phyloP scores from a whole-genome alignment of 2,113 vertebrate species.

The Sinocyclocheilus anophthalmus region DNA sequence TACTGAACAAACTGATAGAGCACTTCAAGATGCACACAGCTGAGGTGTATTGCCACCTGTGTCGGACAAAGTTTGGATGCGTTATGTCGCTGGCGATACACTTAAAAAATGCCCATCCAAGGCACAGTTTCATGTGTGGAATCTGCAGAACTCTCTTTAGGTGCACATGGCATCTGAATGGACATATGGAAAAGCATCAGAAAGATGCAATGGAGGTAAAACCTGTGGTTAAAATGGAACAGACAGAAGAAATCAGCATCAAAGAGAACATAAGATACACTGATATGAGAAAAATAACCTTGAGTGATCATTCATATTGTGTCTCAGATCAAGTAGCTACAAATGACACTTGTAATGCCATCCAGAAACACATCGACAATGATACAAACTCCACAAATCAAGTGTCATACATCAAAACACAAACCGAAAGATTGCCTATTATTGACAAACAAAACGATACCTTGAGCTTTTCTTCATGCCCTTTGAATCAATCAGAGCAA shows the following conservation, averaged over 20 bases:
- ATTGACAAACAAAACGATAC: not conserved
- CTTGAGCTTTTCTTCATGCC: not conserved
- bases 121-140: conserved; percentile 44
- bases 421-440: not conserved
- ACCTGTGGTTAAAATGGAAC: not conserved
- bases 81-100: conserved; percentile 60
- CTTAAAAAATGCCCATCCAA: conserved; percentile 63
- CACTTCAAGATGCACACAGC: conserved; percentile 61
- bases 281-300: not conserved
- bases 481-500: not conserved
- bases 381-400: not conserved
- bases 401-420: not conserved
- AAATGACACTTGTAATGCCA: not conserved
- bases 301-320: conserved; percentile 37
- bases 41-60: conserved; percentile 63
- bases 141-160: conserved; percentile 54
- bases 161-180: conserved; percentile 65
- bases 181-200: conserved; percentile 55
- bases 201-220: not conserved
- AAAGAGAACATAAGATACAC: not conserved
- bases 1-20: conserved; percentile 48
- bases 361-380: not conserved
- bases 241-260: too few species aligned
- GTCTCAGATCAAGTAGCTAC: too few species aligned
- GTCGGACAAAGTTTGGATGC: conserved; percentile 58